These are phyloP conservation scores for Tribolium freemani DNA, from an alignment of 2,888 invertebrate genomes.

Conservation along the genomic window DNA sequence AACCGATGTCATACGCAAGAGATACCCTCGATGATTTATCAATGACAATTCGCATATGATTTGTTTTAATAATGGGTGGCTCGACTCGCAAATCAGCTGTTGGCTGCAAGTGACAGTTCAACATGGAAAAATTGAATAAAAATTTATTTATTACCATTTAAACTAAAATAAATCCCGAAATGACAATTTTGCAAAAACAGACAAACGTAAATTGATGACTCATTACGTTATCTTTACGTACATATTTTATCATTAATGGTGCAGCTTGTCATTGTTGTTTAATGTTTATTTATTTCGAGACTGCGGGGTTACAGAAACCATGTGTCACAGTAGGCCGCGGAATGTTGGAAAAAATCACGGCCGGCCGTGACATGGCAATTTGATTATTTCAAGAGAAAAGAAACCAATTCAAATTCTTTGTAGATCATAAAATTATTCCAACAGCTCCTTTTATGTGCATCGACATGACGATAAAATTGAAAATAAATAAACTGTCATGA, in stretches of 20 bases:
- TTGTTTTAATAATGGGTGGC: not conserved
- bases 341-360: not conserved
- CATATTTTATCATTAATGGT: not conserved
- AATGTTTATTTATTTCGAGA: not conserved
- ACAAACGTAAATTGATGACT: not conserved
- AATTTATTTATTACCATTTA: not conserved
- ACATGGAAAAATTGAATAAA: not conserved
- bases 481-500: constrained; percentile 14
- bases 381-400: not conserved
- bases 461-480: constrained; percentile 15
- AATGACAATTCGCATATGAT: not conserved
- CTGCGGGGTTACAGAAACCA: not conserved
- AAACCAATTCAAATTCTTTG: not conserved
- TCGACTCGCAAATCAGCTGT: not conserved
- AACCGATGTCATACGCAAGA: not conserved
- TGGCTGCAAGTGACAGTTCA: not conserved
- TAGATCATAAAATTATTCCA: not conserved
- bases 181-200: not conserved
- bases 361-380: not conserved
- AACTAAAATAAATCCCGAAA: too few relatives aligned
- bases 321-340: not conserved
- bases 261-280: not conserved
- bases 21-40: not conserved
- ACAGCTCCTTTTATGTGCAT: constrained; percentile 21
- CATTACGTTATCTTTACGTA: not conserved